phyloP scores from a whole-genome alignment of 2,888 invertebrate species.

The Drosophila austrosaltans region DNA sequence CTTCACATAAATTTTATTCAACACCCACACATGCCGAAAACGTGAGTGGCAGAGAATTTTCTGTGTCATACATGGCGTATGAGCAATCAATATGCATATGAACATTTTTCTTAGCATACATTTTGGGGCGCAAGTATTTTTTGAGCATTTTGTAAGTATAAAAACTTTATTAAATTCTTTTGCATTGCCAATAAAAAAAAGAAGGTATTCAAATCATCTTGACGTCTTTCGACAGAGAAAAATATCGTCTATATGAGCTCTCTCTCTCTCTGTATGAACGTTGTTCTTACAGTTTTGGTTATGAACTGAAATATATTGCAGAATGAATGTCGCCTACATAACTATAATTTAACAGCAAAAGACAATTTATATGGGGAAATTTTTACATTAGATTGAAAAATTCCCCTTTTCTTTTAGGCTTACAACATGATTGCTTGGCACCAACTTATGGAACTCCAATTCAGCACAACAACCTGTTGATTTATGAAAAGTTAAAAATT shows the following conservation, averaged over 20 bases:
- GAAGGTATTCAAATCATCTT: neutral
- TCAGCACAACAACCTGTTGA: slow-evolving; percentile 12
- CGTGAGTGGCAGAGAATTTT: neutral
- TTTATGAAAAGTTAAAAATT: neutral
- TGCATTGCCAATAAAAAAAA: neutral
- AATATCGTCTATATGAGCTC: no score
- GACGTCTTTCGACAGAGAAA: neutral
- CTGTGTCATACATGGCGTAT: neutral
- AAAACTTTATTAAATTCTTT: slow-evolving; percentile 1
- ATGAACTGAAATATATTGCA: slow-evolving; percentile 6
- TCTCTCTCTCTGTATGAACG: neutral
- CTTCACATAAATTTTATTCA: neutral
- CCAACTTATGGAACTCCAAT: neutral
- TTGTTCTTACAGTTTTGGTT: neutral
- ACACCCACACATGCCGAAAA: neutral
- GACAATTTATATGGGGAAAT: slow-evolving; percentile 1
- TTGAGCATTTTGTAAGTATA: neutral
- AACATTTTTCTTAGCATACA: slow-evolving; percentile 1
- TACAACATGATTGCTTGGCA: slow-evolving; percentile 4
- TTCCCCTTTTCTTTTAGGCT: neutral
- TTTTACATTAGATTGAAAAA: neutral
- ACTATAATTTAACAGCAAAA: slow-evolving; percentile 1
- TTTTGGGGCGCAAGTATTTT: neutral
- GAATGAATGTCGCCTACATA: neutral
- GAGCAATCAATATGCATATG: neutral